These are phyloP conservation scores for Pogona vitticeps DNA, from an alignment of 2,113 vertebrate genomes.

Conservation along the genomic window DNA sequence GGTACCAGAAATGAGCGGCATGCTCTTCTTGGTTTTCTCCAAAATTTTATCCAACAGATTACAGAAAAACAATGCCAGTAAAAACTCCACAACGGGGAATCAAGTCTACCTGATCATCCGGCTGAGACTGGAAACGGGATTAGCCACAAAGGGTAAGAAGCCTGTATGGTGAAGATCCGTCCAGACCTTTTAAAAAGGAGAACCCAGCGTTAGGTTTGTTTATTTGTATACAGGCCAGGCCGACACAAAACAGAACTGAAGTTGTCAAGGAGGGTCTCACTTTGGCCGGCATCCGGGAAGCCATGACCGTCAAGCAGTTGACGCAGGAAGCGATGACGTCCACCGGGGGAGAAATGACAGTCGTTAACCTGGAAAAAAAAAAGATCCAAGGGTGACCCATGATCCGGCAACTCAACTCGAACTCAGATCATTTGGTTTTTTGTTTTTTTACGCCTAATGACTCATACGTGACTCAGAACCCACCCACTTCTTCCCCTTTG, in stretches of 20 bases:
- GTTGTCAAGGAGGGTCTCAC: slow-evolving; percentile 67
- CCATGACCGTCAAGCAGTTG: slow-evolving; percentile 92
- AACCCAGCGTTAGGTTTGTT: neutral
- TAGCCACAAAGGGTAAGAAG: slow-evolving; percentile 92
- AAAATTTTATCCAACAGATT: no score
- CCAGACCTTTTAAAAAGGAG: slow-evolving; percentile 86
- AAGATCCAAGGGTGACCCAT: no score
- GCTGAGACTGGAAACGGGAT: slow-evolving; percentile 85
- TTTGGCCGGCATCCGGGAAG: slow-evolving; percentile 92
- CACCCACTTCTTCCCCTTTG: no score
- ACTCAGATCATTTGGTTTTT: no score
- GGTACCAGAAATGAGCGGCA: no score
- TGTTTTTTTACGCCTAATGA: no score
- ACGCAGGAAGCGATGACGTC: slow-evolving; percentile 96
- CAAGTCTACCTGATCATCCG: slow-evolving; percentile 87
- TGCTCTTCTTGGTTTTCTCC: no score
- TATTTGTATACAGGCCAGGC: neutral
- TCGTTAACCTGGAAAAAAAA: slow-evolving; percentile 86
- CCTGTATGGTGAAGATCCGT: slow-evolving; percentile 95
- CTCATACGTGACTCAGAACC: no score
- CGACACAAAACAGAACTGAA: neutral
- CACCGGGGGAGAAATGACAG: slow-evolving; percentile 92
- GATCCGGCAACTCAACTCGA: no score
- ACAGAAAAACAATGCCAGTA: neutral
- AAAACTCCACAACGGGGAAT: no score